A percentile compares a stretch with the other conserved stretches of the same genome.
Evolutionary conservation across 2,888 invertebrate genomes (phyloP).

Genomic region (Drosophila limbata): DNA sequence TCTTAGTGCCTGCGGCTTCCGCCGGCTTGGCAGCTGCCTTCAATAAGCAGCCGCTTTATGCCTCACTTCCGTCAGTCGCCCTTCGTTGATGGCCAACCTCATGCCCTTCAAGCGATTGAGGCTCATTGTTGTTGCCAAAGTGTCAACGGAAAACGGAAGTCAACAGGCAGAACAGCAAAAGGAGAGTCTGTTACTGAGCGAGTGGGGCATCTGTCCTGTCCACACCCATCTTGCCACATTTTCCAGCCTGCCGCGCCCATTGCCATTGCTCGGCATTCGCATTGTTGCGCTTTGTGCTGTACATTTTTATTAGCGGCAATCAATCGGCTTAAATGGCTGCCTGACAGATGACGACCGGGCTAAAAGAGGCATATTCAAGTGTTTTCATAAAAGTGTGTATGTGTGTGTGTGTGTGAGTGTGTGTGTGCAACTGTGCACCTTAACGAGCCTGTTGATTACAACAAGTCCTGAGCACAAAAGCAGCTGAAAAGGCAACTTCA

Average conservation of each 20-base stretch:
- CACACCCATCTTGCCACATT: not conserved
- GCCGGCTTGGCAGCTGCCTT: slow-evolving; percentile 43
- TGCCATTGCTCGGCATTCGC: slow-evolving; percentile 29
- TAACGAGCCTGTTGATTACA: slow-evolving; percentile 62
- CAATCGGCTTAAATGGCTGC: slow-evolving; percentile 66
- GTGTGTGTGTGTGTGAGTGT: slow-evolving; percentile 2
- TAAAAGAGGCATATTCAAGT: not conserved
- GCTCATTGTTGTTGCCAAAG: slow-evolving; percentile 59
- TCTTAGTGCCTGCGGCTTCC: slow-evolving; percentile 24
- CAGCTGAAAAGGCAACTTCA: slow-evolving; percentile 19
- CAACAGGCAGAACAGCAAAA: slow-evolving; percentile 9
- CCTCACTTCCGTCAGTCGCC: slow-evolving; percentile 35
- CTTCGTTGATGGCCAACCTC: slow-evolving; percentile 40
- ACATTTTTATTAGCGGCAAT: slow-evolving; percentile 77
- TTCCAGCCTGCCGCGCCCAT: slow-evolving; percentile 10
- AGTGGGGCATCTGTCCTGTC: not conserved
- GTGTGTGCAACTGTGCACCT: slow-evolving; percentile 30
- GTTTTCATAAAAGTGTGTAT: not conserved
- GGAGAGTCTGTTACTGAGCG: slow-evolving; percentile 2
- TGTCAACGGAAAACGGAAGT: slow-evolving; percentile 68
- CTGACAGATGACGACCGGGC: slow-evolving; percentile 35
- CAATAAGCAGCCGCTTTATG: slow-evolving; percentile 53
- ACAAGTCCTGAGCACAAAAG: slow-evolving; percentile 19
- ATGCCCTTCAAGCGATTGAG: slow-evolving; percentile 31
- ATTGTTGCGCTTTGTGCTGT: slow-evolving; percentile 69